Evolutionary conservation across 2,113 vertebrate species (phyloP).

Genomic region (Chaetura pelagica): DNA sequence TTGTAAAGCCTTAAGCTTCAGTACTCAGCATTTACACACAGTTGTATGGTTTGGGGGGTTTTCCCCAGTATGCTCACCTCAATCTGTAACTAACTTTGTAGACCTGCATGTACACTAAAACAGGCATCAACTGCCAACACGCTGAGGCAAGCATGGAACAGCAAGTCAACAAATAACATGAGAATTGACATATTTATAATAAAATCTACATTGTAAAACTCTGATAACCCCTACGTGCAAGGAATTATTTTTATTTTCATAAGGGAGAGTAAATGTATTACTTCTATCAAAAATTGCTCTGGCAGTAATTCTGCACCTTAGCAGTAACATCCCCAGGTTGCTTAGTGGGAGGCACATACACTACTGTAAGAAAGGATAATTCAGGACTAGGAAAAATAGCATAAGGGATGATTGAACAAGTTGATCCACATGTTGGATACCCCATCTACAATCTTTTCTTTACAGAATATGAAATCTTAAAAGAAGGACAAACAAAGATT

Average conservation of each 20-base stretch:
- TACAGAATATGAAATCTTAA: neutral
- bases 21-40: neutral
- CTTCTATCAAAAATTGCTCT: neutral
- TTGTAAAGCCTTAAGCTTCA: rapidly evolving
- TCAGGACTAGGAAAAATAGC: neutral
- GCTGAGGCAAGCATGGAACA: neutral
- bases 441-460: neutral
- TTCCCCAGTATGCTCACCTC: neutral
- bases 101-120: neutral
- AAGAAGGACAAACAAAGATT: neutral
- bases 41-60: neutral
- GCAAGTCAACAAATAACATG: neutral
- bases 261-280: neutral
- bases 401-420: neutral
- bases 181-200: neutral
- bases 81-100: neutral
- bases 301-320: neutral
- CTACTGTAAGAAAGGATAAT: neutral
- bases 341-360: rapidly evolving
- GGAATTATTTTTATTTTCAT: neutral
- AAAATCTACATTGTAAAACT: neutral
- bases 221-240: neutral
- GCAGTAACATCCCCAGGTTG: neutral
- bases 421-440: neutral
- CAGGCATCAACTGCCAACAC: neutral